These are phyloP conservation scores for Creontiades dilutus DNA, from an alignment of 2,888 invertebrate species.

Conservation along the genomic window DNA sequence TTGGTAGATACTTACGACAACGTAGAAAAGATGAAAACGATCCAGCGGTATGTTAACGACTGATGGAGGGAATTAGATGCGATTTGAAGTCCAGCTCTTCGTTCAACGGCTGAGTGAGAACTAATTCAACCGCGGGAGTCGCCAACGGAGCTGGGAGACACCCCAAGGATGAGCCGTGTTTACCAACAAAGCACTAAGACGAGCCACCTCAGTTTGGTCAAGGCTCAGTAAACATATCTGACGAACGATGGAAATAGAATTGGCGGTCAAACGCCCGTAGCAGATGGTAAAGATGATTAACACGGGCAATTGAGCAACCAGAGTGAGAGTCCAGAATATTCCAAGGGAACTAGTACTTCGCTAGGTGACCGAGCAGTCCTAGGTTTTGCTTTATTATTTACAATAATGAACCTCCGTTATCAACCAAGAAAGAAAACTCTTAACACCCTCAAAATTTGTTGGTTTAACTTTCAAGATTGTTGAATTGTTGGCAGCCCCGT, in stretches of 20 bases:
- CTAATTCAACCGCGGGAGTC: not conserved
- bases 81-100: not conserved
- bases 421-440: no score
- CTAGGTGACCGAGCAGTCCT: no score
- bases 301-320: not conserved
- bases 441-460: no score
- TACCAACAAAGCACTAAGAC: not conserved
- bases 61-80: not conserved
- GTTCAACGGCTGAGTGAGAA: not conserved
- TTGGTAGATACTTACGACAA: not conserved
- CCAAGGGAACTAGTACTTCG: no score
- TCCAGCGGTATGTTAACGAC: not conserved
- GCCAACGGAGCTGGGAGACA: not conserved
- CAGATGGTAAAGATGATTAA: not conserved
- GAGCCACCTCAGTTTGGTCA: not conserved
- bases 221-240: not conserved
- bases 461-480: no score
- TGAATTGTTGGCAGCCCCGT: no score
- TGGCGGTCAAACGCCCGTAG: not conserved
- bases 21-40: not conserved
- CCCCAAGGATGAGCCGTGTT: constrained; percentile 7
- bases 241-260: not conserved
- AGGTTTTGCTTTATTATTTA: no score
- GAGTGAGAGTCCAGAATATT: no score
- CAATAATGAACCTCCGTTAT: no score